Conservation (phyloP, 1,140 invertebrate species). For the Euura lappo region DNA sequence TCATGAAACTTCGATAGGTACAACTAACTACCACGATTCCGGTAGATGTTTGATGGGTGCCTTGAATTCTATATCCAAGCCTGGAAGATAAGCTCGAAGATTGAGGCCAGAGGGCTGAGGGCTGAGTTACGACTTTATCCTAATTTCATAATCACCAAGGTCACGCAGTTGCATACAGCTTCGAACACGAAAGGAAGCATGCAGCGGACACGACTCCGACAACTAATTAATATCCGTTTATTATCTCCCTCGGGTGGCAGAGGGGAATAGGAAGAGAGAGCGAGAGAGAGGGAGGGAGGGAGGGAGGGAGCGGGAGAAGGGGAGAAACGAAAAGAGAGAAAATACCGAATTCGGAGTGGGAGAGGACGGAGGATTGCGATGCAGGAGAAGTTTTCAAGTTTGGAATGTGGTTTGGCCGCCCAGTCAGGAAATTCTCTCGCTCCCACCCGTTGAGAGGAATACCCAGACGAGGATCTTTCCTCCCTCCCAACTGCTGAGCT, state of each 20-base stretch:
- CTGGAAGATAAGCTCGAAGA: too few relatives aligned
- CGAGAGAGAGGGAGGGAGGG: constrained; percentile 4
- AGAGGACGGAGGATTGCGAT: constrained; percentile 10
- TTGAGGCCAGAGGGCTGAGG: too few relatives aligned
- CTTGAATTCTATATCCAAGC: too few relatives aligned
- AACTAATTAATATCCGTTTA: constrained; percentile 3
- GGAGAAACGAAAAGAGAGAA: constrained; percentile 1
- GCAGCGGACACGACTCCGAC: not conserved
- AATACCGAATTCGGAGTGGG: not conserved
- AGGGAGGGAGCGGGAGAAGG: not conserved
- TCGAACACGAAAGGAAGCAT: not conserved
- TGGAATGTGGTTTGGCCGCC: constrained; percentile 6
- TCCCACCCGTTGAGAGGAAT: constrained; percentile 1
- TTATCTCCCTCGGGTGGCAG: not conserved
- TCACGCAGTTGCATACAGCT: not conserved
- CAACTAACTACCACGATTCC: too few relatives aligned
- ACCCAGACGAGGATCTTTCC: not conserved
- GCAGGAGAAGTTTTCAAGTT: not conserved
- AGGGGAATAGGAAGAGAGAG: not conserved
- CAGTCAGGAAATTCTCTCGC: constrained; percentile 1
- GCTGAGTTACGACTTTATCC: constrained; percentile 5
- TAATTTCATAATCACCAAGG: constrained; percentile 5
- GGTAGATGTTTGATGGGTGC: too few relatives aligned
- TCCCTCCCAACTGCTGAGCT: not conserved
- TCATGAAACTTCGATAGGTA: too few relatives aligned